A percentile compares a stretch with the other conserved stretches of the same genome.
phyloP scores from a whole-genome alignment of 2,113 vertebrate species.

The Canis aureus region DNA sequence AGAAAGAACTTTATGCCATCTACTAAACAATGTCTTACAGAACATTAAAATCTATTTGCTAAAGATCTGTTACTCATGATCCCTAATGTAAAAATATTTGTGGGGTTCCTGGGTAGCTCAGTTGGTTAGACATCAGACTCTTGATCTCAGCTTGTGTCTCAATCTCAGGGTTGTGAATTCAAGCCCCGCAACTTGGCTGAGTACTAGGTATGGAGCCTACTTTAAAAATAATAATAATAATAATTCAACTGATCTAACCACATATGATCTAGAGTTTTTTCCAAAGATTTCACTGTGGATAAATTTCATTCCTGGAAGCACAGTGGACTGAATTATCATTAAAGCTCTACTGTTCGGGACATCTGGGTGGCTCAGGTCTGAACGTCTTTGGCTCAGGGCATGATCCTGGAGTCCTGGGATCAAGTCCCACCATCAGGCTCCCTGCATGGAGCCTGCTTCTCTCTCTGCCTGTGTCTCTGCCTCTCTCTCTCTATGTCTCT shows the following conservation, averaged over 20 bases:
- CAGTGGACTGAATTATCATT: constrained; percentile 4
- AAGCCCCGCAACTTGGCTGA: background rate
- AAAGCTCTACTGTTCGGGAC: background rate
- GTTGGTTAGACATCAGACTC: background rate
- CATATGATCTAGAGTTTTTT: background rate
- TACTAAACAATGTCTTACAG: background rate
- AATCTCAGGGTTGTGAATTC: background rate
- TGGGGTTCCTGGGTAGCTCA: background rate
- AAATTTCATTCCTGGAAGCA: constrained; percentile 47
- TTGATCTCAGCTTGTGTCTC: background rate
- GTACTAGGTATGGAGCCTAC: background rate
- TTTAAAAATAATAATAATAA: background rate
- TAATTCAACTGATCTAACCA: background rate
- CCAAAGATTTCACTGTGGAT: constrained; percentile 28
- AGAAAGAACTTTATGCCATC: constrained; percentile 12
- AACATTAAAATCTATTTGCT: background rate
- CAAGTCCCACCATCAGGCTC: no score
- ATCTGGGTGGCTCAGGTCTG: no score
- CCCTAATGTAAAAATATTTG: background rate
- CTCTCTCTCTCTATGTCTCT: no score
- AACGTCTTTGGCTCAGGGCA: no score
- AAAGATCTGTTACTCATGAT: background rate
- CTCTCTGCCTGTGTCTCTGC: no score
- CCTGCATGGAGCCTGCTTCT: no score
- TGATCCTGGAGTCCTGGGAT: no score